Evolutionary conservation across 2,797 vertebrate species (phyloP).

Genomic region (Falco berigora): DNA sequence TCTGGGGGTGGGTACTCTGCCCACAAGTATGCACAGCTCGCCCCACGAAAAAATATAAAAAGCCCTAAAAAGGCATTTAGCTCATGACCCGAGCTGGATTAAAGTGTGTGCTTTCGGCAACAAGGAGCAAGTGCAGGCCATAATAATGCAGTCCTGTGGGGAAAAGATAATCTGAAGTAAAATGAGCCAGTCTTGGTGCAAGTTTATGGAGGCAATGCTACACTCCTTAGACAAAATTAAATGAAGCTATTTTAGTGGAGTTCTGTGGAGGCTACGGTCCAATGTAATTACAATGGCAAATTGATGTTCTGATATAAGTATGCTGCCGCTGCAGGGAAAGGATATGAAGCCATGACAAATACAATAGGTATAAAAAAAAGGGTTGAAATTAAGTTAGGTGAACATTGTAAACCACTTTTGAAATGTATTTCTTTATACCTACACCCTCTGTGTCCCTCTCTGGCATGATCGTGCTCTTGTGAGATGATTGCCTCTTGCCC

Average conservation of each 20-base stretch:
- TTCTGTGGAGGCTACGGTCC: not conserved
- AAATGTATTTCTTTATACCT: not conserved
- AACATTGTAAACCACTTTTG: not conserved
- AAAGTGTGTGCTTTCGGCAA: not conserved
- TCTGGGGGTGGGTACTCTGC: not conserved
- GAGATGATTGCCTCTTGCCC: not conserved
- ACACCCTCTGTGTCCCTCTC: not conserved
- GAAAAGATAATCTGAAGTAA: constrained; percentile 45
- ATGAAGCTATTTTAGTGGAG: constrained; percentile 42
- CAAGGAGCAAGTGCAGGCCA: not conserved
- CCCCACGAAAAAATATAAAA: not conserved
- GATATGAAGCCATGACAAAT: constrained; percentile 5
- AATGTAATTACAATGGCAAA: constrained; percentile 28
- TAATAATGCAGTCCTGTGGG: not conserved
- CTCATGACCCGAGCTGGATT: not conserved
- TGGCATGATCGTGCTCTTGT: not conserved
- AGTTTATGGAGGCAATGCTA: not conserved
- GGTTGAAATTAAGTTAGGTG: not conserved
- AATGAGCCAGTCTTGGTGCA: not conserved
- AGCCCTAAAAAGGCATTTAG: not conserved
- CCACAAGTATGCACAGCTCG: rapidly evolving
- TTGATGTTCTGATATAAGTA: constrained; percentile 2
- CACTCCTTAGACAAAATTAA: constrained; percentile 30
- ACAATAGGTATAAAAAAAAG: not conserved
- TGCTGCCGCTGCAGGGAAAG: constrained; percentile 32